Evolutionary conservation across 2,113 vertebrate genomes (phyloP).

Genomic region (Chlamydotis undulata): DNA sequence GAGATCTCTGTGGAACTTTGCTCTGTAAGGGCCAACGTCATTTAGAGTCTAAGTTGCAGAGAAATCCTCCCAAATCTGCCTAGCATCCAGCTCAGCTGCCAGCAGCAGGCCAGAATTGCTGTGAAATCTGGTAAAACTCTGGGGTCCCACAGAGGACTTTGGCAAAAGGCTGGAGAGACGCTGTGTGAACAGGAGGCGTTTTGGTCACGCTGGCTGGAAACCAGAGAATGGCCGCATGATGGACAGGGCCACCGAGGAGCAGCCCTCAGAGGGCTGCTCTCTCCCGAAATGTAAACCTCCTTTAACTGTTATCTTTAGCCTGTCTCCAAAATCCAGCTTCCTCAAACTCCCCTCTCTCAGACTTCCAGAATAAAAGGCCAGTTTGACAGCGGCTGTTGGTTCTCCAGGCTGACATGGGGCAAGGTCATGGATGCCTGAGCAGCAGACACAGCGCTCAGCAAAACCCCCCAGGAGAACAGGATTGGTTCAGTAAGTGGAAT

Average conservation of each 20-base stretch:
- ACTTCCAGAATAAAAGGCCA: neutral
- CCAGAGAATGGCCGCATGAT: accelerated
- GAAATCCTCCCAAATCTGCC: neutral
- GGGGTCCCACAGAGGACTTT: neutral
- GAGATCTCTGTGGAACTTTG: neutral
- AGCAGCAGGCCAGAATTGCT: neutral
- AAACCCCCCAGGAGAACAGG: neutral
- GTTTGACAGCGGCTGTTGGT: neutral
- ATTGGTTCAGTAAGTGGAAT: too few species aligned
- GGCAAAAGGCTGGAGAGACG: neutral
- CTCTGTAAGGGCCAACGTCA: accelerated
- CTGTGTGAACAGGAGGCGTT: neutral
- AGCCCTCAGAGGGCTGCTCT: accelerated
- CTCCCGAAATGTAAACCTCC: neutral
- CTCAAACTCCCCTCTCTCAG: neutral
- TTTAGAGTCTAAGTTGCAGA: neutral
- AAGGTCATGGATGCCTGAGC: neutral
- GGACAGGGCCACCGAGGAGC: accelerated
- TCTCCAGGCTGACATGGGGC: neutral
- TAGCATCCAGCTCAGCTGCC: accelerated
- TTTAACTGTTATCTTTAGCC: neutral
- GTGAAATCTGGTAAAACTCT: neutral
- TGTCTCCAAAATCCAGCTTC: neutral
- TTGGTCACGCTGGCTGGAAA: accelerated
- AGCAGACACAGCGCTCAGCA: neutral